Conservation (phyloP, 2,888 invertebrate species). For the Calliopum simillimum region DNA sequence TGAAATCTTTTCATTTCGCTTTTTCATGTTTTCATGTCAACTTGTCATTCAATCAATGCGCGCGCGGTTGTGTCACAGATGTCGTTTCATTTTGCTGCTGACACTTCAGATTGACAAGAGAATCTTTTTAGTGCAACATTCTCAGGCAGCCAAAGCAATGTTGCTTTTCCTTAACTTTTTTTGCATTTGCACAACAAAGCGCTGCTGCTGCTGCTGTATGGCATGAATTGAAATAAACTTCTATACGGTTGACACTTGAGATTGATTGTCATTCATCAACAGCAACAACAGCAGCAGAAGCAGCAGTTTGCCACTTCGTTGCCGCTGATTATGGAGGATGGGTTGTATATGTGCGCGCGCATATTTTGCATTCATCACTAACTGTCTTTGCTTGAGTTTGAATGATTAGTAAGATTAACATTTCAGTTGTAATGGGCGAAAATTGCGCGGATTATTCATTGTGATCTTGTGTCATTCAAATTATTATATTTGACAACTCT, state of each 20-base stretch:
- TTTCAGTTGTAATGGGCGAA: too few relatives aligned
- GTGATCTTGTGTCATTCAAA: too few relatives aligned
- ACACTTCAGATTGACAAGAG: constrained; percentile 38
- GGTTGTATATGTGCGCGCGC: too few relatives aligned
- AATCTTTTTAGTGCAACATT: constrained; percentile 36
- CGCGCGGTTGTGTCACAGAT: constrained; percentile 35
- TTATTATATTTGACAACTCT: too few relatives aligned
- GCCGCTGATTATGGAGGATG: constrained; percentile 11
- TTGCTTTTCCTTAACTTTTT: constrained; percentile 16
- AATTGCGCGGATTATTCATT: too few relatives aligned
- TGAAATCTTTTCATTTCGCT: too few relatives aligned
- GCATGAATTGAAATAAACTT: constrained; percentile 58
- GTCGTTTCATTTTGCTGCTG: constrained; percentile 30
- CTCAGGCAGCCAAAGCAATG: constrained; percentile 32
- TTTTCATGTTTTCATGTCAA: not conserved
- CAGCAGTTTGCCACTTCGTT: constrained; percentile 35
- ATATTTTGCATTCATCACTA: too few relatives aligned
- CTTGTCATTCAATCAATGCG: not conserved
- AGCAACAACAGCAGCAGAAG: too few relatives aligned
- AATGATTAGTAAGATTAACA: too few relatives aligned
- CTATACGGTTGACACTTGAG: constrained; percentile 60
- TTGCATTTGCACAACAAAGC: constrained; percentile 5
- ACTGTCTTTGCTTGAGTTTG: too few relatives aligned
- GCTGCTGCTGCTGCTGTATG: constrained; percentile 6
- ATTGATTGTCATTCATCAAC: constrained; percentile 63